These are phyloP conservation scores for Pyrgilauda ruficollis DNA, from an alignment of 2,113 vertebrate genomes.

Conservation along the genomic window DNA sequence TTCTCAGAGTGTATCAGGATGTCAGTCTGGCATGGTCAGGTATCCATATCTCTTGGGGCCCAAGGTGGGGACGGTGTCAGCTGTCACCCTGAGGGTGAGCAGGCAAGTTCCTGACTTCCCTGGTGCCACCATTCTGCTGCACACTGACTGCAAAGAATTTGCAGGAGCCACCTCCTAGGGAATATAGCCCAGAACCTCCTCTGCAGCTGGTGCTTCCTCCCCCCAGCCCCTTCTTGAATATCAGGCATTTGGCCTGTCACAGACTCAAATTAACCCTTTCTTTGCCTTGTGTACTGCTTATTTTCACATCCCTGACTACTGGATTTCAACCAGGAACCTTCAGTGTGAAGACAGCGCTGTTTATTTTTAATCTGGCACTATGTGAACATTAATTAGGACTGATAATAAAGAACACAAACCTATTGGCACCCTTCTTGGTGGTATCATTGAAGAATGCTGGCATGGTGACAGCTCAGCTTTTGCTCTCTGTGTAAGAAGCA, in stretches of 20 bases:
- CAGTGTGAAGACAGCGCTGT: neutral
- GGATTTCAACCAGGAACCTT: neutral
- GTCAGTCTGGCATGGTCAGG: neutral
- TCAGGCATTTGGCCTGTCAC: neutral
- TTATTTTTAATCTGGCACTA: slow-evolving; percentile 10
- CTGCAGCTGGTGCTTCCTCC: neutral
- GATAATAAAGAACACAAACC: slow-evolving; percentile 12
- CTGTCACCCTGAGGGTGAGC: neutral
- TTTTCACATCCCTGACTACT: neutral
- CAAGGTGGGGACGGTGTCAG: neutral
- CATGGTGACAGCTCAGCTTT: neutral
- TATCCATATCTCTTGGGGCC: neutral
- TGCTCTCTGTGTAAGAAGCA: neutral
- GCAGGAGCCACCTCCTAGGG: neutral
- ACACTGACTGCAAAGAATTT: neutral
- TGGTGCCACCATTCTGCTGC: neutral
- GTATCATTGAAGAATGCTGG: neutral
- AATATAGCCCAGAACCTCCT: neutral
- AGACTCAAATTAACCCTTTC: neutral
- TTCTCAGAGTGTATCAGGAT: neutral
- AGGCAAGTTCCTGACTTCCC: accelerated
- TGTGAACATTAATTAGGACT: neutral
- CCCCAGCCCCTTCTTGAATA: neutral
- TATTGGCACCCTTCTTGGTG: neutral
- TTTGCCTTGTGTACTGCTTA: neutral